A percentile compares a stretch with the other conserved stretches of the same genome.
Evolutionary conservation across 2,888 invertebrate genomes (phyloP).

Genomic region (Pediacus dermestoides): DNA sequence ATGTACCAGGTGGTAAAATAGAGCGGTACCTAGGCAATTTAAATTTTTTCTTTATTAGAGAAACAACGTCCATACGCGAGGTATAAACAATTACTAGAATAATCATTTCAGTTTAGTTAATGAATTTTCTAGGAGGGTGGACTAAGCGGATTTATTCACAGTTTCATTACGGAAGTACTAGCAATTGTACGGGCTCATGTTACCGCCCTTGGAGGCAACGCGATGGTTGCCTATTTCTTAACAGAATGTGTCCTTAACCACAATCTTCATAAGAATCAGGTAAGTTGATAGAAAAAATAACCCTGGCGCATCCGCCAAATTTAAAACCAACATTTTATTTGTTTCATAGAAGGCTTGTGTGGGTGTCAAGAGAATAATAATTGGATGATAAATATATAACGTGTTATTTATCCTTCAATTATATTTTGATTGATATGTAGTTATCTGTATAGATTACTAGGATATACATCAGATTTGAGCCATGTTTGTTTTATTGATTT

Average conservation of each 20-base stretch:
- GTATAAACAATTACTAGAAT: conserved; percentile 44
- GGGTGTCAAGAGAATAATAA: too few relatives aligned
- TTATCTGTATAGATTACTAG: too few relatives aligned
- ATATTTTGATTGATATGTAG: too few relatives aligned
- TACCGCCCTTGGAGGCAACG: conserved; percentile 89
- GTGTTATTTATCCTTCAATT: too few relatives aligned
- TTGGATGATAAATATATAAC: too few relatives aligned
- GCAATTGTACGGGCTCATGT: conserved; percentile 93
- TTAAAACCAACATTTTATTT: too few relatives aligned
- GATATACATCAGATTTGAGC: too few relatives aligned
- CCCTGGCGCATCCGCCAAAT: too few relatives aligned
- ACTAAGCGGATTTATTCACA: conserved; percentile 89
- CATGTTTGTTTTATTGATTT: too few relatives aligned
- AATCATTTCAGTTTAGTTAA: too few relatives aligned
- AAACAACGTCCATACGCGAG: conserved; percentile 88
- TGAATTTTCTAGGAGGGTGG: conserved; percentile 75
- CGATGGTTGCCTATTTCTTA: conserved; percentile 91
- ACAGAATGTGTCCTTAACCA: conserved; percentile 87
- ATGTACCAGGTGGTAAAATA: conserved; percentile 72
- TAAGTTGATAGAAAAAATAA: too few relatives aligned
- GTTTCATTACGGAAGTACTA: conserved; percentile 88
- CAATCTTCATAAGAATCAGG: conserved; percentile 96
- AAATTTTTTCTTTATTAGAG: conserved; percentile 92
- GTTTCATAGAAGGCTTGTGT: too few relatives aligned
- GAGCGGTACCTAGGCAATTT: conserved; percentile 84